Evolutionary conservation across 2,888 invertebrate genomes (phyloP), one percentile per base, ranked within the genome.

Genomic region (Pycnomerus fuliginosus): DNA sequence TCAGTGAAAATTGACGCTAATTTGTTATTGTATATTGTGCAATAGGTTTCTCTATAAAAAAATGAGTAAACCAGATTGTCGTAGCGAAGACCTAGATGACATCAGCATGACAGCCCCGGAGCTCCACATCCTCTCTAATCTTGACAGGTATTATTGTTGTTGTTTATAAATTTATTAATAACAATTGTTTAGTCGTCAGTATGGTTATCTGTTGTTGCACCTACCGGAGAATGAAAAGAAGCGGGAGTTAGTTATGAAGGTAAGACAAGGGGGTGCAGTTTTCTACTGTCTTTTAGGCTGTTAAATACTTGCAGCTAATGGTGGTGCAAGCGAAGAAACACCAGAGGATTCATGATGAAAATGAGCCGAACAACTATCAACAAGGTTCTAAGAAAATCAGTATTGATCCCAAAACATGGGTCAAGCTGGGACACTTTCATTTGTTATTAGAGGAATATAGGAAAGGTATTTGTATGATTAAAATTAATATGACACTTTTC

Each of bases 351-450:
- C 62, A 64, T 37, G 64, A 64, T 52, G 70, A 65, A 49, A 66
- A 67, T 59, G 68, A 67, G 31, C 61, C 63, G 68, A 64, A 56
- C 33, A 61, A 61, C 41, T 61, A 52, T 41, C 64, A 68, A 50
- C 48, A 36, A 42, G 43, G 55, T 73, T 79, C 53, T 73, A 85
- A 70, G 80, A 68, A 83, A 45, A 85, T 87, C 51, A 84, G 83
- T 60, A 87, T 91, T 55, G 90, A 93, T 72, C 88, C 91, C 1
- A 87, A 90, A 70, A 90, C 95, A 1, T 96, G 89, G 73, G 92
- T 94, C 67, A 93, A 95, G 74, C 76, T 98, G 38, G 98, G 98
- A 1, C 97, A 98, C 75, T 88, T 97, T 64, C 92, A 96, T 74
- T 79, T 98, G 17, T 77, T 98, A 1, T 76, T 96, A 11, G 93